Percentiles rank a stretch among this genome's conserved stretches.
These are phyloP conservation scores for Spongia lamella DNA, from an alignment of 37 sponge, comb jelly and placozoan species.

Conservation along the genomic window DNA sequence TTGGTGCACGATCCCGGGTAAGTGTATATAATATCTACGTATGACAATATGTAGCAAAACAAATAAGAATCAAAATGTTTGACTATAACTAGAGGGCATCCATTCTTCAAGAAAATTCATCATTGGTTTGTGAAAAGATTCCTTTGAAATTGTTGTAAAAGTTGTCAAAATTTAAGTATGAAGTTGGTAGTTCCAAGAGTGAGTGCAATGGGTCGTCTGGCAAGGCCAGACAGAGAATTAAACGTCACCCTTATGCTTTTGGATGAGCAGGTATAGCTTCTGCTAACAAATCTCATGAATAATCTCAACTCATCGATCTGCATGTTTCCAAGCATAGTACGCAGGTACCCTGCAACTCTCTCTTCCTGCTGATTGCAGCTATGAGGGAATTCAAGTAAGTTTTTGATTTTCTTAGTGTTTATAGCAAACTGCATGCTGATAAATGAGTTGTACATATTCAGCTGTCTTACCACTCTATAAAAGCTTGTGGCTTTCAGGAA, in stretches of 20 bases:
- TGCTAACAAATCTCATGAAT: slow-evolving; percentile 20
- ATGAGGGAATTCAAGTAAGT: neutral
- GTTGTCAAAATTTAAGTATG: slow-evolving; percentile 14
- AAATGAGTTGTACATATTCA: neutral
- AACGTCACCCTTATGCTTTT: neutral
- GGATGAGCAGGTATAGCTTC: neutral
- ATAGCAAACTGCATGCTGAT: slow-evolving; percentile 3
- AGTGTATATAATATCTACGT: too few species aligned
- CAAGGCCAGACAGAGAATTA: slow-evolving; percentile 5
- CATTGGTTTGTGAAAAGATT: neutral
- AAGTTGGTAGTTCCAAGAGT: slow-evolving; percentile 22
- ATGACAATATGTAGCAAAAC: too few species aligned
- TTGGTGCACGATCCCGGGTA: too few species aligned
- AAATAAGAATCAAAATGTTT: too few species aligned
- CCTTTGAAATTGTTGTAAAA: slow-evolving; percentile 1
- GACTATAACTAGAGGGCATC: slow-evolving; percentile 28
- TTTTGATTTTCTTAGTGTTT: neutral
- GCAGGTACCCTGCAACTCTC: neutral
- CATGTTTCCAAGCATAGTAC: slow-evolving; percentile 21
- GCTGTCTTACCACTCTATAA: slow-evolving; percentile 3
- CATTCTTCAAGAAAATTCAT: slow-evolving; percentile 27
- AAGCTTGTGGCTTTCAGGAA: slow-evolving; percentile 1
- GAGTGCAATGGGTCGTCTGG: slow-evolving; percentile 21
- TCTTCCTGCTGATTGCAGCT: neutral
- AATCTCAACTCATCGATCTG: slow-evolving; percentile 1